Base-by-base conservation (phyloP, 2,888 invertebrate genomes). In the Carabus problematicus region DNA sequence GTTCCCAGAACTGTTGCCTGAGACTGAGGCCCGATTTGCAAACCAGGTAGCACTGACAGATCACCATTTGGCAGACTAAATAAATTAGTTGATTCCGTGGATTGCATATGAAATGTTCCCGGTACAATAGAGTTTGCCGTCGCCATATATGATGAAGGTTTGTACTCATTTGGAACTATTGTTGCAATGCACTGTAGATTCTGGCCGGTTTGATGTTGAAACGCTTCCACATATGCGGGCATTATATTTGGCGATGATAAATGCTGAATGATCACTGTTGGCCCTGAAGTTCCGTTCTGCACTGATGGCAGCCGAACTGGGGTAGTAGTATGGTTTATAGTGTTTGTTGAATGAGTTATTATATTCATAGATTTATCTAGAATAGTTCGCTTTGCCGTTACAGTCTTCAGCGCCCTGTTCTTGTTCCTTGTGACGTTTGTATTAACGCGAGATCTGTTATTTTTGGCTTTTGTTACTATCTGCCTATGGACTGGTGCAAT, bases 141-240 rank as follows among this genome's bases (percentile, higher is more conserved):
- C 11, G 85, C 85, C 71, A 86, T 81, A 70, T 85, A 87, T 72
- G 87, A 87, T 42, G 82, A 82, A 1, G 84, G 82, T 74, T 78
- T 77, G 71, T 87, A 60, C 8, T 67, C 67, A 42, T 60, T 67
- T 8, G 67, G 67, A 11, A 67, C 52, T 55, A 67, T 67, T 6
- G 67, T 88, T 8, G 92, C 88, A 55, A 93, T 89, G 75, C 92
- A 93, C 76, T 93, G 93, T 80, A 92, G 84, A 77, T 89, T 90
- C 78, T 89, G 89, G 70, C 87, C 87, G 67, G 89, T 86, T 73
- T 89, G 88, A 42, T 59, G 59, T 60, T 90, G 89, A 73, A 89
- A 84, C 0, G 89, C 85, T 76, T 91, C 90, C 1, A 91, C 88
- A 79, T 89, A 90, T 1, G 89, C 88, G 1, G 88, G 84, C 61